Conservation (phyloP, 2,888 invertebrate genomes). For the Temnothorax rugatulus region DNA sequence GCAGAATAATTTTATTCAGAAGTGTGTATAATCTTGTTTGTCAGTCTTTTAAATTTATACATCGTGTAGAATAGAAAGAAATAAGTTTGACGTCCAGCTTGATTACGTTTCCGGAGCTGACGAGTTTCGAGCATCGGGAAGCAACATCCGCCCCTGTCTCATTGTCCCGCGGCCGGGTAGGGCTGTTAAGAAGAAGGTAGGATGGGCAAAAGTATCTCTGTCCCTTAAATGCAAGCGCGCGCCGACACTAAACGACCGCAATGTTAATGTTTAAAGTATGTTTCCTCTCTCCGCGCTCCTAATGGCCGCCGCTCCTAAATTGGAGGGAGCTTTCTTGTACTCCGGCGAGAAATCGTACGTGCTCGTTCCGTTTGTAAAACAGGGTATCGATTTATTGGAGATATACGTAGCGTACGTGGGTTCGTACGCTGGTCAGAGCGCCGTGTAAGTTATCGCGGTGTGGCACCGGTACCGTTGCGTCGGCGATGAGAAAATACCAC, state of each 20-base stretch:
- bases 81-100: neutral
- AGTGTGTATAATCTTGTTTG: neutral
- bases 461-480: constrained; percentile 65
- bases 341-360: constrained; percentile 33
- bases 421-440: constrained; percentile 50
- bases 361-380: constrained; percentile 50
- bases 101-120: neutral
- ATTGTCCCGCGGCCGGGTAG: constrained; percentile 63
- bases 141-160: constrained; percentile 30
- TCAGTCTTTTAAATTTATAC: neutral
- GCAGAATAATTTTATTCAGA: neutral
- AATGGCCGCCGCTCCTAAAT: constrained; percentile 72
- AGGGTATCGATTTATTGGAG: constrained; percentile 63
- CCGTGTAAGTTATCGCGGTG: constrained; percentile 67
- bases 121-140: neutral
- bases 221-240: constrained; percentile 60
- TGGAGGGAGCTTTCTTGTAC: constrained; percentile 51
- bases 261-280: constrained; percentile 77
- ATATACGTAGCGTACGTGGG: constrained; percentile 31
- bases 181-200: constrained; percentile 64
- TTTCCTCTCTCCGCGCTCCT: constrained; percentile 70
- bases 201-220: constrained; percentile 32
- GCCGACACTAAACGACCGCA: constrained; percentile 65
- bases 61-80: neutral
- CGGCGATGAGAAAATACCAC: constrained; percentile 68